These are phyloP conservation scores for Neodiprion virginianus DNA, from an alignment of 1,140 invertebrate species.

Conservation along the genomic window DNA sequence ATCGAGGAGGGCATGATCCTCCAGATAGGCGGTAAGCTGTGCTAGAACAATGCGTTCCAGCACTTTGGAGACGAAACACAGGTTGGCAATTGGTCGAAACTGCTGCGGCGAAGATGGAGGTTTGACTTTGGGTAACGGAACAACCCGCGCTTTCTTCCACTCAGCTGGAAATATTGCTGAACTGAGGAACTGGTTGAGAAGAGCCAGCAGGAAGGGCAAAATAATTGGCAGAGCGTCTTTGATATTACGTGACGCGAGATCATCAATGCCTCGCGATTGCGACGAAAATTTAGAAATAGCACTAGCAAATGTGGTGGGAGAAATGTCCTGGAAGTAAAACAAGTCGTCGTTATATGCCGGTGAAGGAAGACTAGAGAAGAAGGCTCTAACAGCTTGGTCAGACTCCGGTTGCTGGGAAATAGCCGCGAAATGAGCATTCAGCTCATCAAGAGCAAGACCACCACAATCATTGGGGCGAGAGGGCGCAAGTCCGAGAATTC, in stretches of 20 bases:
- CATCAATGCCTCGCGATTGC: too few relatives aligned
- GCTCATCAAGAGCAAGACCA: background rate
- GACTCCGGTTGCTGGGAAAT: background rate
- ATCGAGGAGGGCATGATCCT: background rate
- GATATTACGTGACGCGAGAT: too few relatives aligned
- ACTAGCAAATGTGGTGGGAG: too few relatives aligned
- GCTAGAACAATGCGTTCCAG: conserved; percentile 12
- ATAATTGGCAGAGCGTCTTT: too few relatives aligned
- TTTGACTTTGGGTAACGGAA: background rate
- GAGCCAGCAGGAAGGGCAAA: too few relatives aligned
- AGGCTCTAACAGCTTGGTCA: background rate
- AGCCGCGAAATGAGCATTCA: background rate
- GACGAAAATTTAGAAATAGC: too few relatives aligned
- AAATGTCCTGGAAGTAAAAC: background rate
- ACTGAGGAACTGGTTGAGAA: too few relatives aligned
- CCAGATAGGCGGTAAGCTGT: conserved; percentile 4
- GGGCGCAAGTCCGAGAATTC: background rate
- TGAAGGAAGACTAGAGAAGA: background rate
- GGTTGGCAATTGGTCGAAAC: conserved; percentile 19
- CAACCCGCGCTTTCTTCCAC: conserved; percentile 8
- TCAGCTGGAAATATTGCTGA: background rate
- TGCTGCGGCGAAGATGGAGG: conserved; percentile 3
- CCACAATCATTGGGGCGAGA: background rate
- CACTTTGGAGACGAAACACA: conserved; percentile 21
- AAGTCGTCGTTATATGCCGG: background rate